Conservation (phyloP, 2,113 vertebrate species). For the Raja brachyura region DNA sequence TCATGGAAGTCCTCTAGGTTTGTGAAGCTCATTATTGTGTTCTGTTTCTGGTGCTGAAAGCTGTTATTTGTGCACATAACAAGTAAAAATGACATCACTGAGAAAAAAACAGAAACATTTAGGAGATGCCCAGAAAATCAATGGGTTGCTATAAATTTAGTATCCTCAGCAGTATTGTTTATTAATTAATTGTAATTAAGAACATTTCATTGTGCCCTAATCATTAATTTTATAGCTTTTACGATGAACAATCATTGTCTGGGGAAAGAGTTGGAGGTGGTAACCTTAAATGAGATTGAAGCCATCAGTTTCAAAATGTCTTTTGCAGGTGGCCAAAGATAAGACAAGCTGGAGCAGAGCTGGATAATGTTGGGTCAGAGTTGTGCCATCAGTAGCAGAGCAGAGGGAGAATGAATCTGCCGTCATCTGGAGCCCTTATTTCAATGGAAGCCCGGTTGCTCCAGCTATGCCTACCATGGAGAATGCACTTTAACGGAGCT, state of each 20-base stretch:
- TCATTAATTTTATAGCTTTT: neutral
- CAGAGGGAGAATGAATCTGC: neutral
- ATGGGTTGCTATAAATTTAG: neutral
- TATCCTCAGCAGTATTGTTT: neutral
- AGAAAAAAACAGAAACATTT: neutral
- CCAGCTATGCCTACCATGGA: no score
- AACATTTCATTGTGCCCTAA: neutral
- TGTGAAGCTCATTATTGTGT: neutral
- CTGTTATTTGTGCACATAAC: neutral
- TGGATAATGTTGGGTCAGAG: neutral
- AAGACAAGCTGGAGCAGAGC: neutral
- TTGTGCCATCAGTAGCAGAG: neutral
- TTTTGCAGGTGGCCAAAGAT: neutral
- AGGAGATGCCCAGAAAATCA: neutral
- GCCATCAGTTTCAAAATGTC: neutral
- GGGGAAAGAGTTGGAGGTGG: neutral
- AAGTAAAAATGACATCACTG: neutral
- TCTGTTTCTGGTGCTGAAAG: neutral
- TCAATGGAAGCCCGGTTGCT: no score
- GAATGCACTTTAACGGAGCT: no score
- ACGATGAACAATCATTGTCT: neutral
- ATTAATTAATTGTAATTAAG: neutral
- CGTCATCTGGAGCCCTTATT: no score
- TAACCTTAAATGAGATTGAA: neutral
- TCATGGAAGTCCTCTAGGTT: neutral